Evolutionary conservation across 2,797 vertebrate species (phyloP).

Genomic region (Aphelocoma californica): DNA sequence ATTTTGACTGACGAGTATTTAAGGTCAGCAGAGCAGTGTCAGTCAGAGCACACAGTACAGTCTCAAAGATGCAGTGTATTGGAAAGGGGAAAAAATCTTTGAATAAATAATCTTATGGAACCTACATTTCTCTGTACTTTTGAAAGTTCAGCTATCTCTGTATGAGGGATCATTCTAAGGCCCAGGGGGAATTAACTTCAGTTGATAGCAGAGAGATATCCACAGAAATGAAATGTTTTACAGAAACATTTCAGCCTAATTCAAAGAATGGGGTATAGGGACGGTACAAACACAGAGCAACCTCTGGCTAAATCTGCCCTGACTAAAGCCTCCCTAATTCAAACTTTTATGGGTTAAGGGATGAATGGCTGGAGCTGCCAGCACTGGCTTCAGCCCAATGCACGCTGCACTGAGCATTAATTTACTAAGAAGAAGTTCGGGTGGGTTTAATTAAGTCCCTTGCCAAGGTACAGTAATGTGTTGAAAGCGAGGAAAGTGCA

Average conservation of each 20-base stretch:
- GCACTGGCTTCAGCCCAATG: conserved; percentile 50
- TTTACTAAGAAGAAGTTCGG: conserved; percentile 59
- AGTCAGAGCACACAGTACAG: background rate
- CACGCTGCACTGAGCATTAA: conserved; percentile 46
- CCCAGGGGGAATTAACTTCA: background rate
- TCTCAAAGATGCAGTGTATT: background rate
- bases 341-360: conserved; percentile 36
- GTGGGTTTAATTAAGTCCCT: conserved; percentile 69
- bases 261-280: background rate
- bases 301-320: background rate
- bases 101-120: background rate
- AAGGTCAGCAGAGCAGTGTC: background rate
- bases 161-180: background rate
- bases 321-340: background rate
- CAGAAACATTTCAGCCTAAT: background rate
- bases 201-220: background rate
- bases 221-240: background rate
- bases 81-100: background rate
- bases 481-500: conserved; percentile 48
- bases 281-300: background rate
- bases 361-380: conserved; percentile 45
- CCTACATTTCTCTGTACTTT: background rate
- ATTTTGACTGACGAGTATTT: background rate
- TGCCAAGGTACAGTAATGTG: conserved; percentile 56
- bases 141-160: background rate